These are phyloP conservation scores for Drosophila jambulina DNA, from an alignment of 1,140 invertebrate species.

Conservation along the genomic window DNA sequence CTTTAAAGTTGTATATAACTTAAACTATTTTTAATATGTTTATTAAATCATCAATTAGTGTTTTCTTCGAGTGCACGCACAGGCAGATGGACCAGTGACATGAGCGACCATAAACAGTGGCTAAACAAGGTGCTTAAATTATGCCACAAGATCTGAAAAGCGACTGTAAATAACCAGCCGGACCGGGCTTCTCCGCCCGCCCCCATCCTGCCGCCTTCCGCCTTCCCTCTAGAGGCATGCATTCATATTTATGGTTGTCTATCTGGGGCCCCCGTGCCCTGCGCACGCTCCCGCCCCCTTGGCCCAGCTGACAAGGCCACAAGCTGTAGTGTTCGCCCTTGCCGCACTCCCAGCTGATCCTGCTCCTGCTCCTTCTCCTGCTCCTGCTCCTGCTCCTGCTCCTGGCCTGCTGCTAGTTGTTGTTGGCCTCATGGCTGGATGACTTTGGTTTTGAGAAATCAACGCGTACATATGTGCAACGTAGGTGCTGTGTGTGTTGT, in stretches of 20 bases:
- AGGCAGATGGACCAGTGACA: conserved; percentile 69
- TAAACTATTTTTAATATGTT: neutral
- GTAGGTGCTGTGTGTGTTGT: conserved; percentile 14
- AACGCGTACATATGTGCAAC: conserved; percentile 48
- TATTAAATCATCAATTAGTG: neutral
- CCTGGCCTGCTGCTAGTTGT: conserved; percentile 74
- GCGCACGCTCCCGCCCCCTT: neutral
- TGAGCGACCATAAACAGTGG: conserved; percentile 81
- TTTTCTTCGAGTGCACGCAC: conserved; percentile 15
- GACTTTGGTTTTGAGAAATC: conserved; percentile 80
- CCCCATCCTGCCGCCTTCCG: conserved; percentile 1
- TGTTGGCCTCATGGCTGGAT: conserved; percentile 78
- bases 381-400: conserved; percentile 21
- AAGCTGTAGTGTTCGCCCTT: conserved; percentile 59
- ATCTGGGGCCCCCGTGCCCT: conserved; percentile 55
- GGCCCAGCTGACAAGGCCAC: conserved; percentile 66
- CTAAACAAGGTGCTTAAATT: conserved; percentile 83
- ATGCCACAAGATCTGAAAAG: conserved; percentile 81
- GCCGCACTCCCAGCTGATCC: conserved; percentile 20
- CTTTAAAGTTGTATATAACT: too few relatives aligned
- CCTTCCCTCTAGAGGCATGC: conserved; percentile 26
- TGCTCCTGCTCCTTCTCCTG: conserved; percentile 34
- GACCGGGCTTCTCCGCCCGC: conserved; percentile 10
- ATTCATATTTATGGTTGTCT: conserved; percentile 77
- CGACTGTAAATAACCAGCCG: conserved; percentile 78